phyloP scores from a whole-genome alignment of 2,113 vertebrate genomes.

The Barnardius zonarius region DNA sequence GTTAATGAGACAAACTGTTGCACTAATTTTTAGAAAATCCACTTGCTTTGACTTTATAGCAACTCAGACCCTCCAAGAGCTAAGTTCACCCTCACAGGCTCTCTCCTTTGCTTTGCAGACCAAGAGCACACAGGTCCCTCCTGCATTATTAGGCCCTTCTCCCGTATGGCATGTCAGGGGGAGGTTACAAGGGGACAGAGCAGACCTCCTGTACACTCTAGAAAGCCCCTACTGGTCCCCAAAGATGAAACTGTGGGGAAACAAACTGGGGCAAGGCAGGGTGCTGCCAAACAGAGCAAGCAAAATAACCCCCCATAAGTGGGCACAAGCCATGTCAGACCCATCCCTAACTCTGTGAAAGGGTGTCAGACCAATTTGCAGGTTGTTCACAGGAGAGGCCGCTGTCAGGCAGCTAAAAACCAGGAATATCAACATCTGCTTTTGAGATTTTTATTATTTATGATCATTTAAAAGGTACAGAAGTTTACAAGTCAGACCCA shows the following conservation, averaged over 20 bases:
- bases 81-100: not conserved
- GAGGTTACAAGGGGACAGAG: not conserved
- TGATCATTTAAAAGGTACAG: conserved; percentile 20
- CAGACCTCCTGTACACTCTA: not conserved
- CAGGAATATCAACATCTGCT: not conserved
- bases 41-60: not conserved
- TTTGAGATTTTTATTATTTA: not conserved
- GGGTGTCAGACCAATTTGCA: not conserved
- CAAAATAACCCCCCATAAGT: not conserved
- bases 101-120: not conserved
- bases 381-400: not conserved
- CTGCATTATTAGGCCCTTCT: not conserved
- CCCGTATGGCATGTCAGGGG: fast-evolving
- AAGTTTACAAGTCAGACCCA: not conserved
- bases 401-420: not conserved
- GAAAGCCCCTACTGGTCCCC: not conserved
- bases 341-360: not conserved
- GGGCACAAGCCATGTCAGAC: not conserved
- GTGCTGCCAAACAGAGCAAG: not conserved
- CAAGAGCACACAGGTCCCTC: not conserved
- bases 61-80: not conserved
- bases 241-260: not conserved
- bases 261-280: not conserved
- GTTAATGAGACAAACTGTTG: not conserved
- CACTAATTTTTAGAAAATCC: not conserved